phyloP scores from a whole-genome alignment of 2,113 vertebrate species.

The Morone chrysops region DNA sequence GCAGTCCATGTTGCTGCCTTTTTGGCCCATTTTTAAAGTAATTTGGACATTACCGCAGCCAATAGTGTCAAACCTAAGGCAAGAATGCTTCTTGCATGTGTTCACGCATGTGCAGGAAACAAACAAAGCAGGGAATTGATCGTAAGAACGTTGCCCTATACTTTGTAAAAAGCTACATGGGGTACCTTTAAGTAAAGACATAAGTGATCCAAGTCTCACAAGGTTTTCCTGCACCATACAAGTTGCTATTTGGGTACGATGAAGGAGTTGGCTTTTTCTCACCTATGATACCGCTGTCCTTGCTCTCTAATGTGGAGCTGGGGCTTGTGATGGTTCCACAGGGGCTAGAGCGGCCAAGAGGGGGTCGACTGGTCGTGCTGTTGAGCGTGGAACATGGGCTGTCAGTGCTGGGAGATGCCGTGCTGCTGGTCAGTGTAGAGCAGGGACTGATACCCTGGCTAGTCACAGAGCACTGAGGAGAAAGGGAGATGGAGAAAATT shows the following conservation, averaged over 20 bases:
- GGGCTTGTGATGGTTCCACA: conserved; percentile 96
- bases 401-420: conserved; percentile 93
- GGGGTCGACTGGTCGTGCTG: conserved; percentile 88
- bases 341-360: conserved; percentile 88
- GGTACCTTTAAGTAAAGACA: neutral
- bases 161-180: neutral
- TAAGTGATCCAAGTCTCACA: neutral
- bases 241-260: neutral
- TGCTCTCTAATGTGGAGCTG: conserved; percentile 99
- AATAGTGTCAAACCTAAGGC: neutral
- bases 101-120: neutral
- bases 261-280: conserved; percentile 61
- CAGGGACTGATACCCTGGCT: conserved; percentile 94
- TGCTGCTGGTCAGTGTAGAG: conserved; percentile 97
- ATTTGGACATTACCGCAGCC: neutral
- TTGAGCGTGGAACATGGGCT: conserved; percentile 98
- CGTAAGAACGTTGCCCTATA: neutral
- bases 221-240: neutral
- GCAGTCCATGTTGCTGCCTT: neutral
- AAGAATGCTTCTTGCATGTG: neutral
- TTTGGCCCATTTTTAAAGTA: neutral
- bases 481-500: neutral
- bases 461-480: conserved; percentile 84
- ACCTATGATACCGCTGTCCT: conserved; percentile 99
- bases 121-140: neutral